These are phyloP conservation scores for Prosapia bicincta DNA, from an alignment of 2,888 invertebrate genomes.

Conservation along the genomic window DNA sequence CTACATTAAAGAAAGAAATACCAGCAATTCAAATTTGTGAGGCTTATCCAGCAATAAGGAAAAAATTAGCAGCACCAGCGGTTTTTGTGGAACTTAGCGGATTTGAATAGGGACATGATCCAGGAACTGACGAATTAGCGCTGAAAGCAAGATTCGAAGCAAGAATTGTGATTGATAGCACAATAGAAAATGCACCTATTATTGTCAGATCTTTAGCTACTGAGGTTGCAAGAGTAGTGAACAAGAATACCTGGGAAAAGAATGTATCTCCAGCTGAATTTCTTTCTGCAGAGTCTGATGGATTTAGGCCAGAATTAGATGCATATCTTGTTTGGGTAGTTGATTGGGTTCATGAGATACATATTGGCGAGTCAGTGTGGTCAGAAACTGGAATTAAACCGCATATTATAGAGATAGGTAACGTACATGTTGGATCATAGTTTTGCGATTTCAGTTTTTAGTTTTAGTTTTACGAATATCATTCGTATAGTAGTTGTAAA, in stretches of 20 bases:
- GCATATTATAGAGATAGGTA: neutral
- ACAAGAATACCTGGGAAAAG: neutral
- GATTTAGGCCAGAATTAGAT: neutral
- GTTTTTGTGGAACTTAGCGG: too few relatives aligned
- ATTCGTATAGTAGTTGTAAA: neutral
- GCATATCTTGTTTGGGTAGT: neutral
- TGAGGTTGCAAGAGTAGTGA: neutral
- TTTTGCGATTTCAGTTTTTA: neutral
- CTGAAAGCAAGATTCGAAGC: neutral
- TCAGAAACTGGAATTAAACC: neutral
- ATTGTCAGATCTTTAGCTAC: neutral
- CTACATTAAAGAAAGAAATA: too few relatives aligned
- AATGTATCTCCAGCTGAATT: neutral
- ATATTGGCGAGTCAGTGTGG: neutral
- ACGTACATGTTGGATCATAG: neutral
- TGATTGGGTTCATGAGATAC: neutral
- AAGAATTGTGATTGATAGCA: neutral
- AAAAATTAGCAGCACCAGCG: too few relatives aligned
- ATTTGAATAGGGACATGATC: too few relatives aligned
- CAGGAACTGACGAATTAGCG: neutral
- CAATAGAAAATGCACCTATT: neutral
- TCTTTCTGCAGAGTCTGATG: neutral
- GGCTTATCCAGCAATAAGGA: too few relatives aligned
- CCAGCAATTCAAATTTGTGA: too few relatives aligned
- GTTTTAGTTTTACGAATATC: neutral